Conservation (phyloP, 2,888 invertebrate genomes). For the Dynastes grantii region DNA sequence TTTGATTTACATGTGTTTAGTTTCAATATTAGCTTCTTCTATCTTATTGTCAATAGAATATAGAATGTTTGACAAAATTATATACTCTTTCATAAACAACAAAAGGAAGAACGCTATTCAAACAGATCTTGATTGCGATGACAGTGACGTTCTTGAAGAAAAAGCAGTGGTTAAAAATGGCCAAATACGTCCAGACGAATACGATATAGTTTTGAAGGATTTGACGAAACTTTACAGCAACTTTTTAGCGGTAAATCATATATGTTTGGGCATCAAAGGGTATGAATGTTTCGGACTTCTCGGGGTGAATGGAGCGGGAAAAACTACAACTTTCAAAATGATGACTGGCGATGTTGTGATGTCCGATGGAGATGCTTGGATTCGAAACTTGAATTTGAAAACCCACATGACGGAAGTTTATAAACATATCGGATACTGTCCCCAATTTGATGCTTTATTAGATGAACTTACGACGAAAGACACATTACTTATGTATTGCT, state of each 20-base stretch:
- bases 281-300: slow-evolving; percentile 87
- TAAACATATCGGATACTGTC: slow-evolving; percentile 74
- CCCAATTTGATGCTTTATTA: slow-evolving; percentile 74
- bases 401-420: slow-evolving; percentile 75
- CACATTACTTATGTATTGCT: slow-evolving; percentile 72
- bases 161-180: slow-evolving; percentile 69
- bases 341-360: slow-evolving; percentile 87
- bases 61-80: slow-evolving; percentile 72
- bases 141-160: slow-evolving; percentile 75
- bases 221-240: slow-evolving; percentile 82
- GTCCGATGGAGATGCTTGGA: slow-evolving; percentile 81
- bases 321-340: slow-evolving; percentile 93
- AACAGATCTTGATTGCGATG: slow-evolving; percentile 62
- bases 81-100: slow-evolving; percentile 59
- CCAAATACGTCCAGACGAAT: slow-evolving; percentile 64
- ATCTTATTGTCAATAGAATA: slow-evolving; percentile 80
- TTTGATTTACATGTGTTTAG: slow-evolving; percentile 74
- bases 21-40: slow-evolving; percentile 75
- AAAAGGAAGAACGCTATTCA: slow-evolving; percentile 21
- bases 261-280: slow-evolving; percentile 71
- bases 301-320: slow-evolving; percentile 89
- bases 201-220: slow-evolving; percentile 76
- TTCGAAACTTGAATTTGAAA: slow-evolving; percentile 69
- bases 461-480: slow-evolving; percentile 74
- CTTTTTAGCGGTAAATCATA: slow-evolving; percentile 84